Evolutionary conservation across 2,888 invertebrate genomes (phyloP).

Genomic region (Dryococelus australis): DNA sequence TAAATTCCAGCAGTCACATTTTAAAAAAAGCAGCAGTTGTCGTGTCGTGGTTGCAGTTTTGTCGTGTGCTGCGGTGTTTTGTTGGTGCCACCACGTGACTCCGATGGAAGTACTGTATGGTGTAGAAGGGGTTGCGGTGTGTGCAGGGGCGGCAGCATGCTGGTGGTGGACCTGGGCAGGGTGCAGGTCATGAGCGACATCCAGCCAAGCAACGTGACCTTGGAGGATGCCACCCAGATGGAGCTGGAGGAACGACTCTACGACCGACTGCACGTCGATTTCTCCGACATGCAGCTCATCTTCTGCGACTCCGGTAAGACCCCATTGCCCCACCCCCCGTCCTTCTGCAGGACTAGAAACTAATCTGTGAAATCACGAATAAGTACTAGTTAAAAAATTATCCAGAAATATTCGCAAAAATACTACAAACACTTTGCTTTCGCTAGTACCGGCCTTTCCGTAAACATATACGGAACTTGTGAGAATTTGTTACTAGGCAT

Average conservation of each 20-base stretch:
- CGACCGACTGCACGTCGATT: conserved; percentile 75
- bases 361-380: background rate
- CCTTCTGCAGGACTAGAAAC: background rate
- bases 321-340: background rate
- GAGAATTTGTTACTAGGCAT: too few species aligned
- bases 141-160: conserved; percentile 70
- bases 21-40: too few species aligned
- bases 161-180: conserved; percentile 77
- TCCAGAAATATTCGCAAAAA: background rate
- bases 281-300: conserved; percentile 72
- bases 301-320: conserved; percentile 64
- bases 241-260: conserved; percentile 83
- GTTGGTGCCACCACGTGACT: too few species aligned
- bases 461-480: too few species aligned
- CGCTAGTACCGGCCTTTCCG: too few species aligned
- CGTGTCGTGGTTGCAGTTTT: too few species aligned
- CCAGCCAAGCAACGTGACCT: conserved; percentile 69
- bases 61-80: too few species aligned
- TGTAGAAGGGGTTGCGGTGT: conserved; percentile 4
- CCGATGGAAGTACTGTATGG: too few species aligned
- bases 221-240: conserved; percentile 82
- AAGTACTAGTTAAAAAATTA: background rate
- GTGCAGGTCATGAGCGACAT: conserved; percentile 75
- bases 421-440: background rate
- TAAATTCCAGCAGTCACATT: too few species aligned